Percentiles rank a stretch among this genome's conserved stretches.
phyloP scores from a whole-genome alignment of 2,797 vertebrate genomes.

The Harpagifer antarcticus region DNA sequence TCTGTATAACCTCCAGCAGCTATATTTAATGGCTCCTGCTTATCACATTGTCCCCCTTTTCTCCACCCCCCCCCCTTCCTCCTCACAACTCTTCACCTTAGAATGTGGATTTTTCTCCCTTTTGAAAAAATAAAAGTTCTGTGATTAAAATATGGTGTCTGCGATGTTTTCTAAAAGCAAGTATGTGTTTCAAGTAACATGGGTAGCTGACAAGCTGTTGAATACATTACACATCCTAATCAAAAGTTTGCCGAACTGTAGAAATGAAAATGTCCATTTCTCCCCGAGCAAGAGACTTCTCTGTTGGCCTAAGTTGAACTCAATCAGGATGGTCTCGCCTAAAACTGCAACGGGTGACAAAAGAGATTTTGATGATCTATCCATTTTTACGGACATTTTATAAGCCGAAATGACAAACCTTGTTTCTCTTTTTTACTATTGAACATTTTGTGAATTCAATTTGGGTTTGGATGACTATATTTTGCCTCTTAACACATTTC shows the following conservation, averaged over 20 bases:
- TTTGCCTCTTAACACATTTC: background rate
- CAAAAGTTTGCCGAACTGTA: background rate
- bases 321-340: background rate
- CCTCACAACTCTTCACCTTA: slow-evolving; percentile 70
- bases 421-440: background rate
- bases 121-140: slow-evolving; percentile 86
- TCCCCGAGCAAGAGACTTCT: background rate
- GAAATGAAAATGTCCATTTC: background rate
- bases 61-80: slow-evolving; percentile 18
- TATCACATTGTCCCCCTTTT: slow-evolving; percentile 61
- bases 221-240: background rate
- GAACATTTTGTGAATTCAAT: background rate
- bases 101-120: slow-evolving; percentile 82
- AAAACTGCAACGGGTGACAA: background rate
- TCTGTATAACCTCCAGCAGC: slow-evolving; percentile 83
- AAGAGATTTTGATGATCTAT: background rate
- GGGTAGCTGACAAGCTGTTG: background rate
- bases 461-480: background rate
- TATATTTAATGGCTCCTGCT: slow-evolving; percentile 80
- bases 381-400: background rate
- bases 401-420: background rate
- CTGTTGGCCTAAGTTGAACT: background rate
- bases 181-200: background rate
- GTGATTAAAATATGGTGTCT: slow-evolving; percentile 71
- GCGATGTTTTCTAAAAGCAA: background rate